Base-by-base conservation (phyloP, 2,797 vertebrate genomes). In the Tapirus indicus region DNA sequence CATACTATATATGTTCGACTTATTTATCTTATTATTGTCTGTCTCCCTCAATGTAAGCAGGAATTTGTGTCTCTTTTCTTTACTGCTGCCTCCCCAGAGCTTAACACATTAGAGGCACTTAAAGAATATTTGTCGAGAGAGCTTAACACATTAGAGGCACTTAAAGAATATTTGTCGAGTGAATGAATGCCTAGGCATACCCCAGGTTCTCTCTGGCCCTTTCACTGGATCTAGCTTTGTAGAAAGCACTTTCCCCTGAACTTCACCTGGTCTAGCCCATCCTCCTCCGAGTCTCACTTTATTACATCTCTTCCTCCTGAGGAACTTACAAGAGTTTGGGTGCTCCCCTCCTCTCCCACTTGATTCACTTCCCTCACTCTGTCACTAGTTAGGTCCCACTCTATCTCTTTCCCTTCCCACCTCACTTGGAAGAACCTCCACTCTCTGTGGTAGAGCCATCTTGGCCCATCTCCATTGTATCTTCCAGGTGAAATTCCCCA, bases 301-400 rank as follows among this genome's bases (percentile, higher is more conserved):
- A 17, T 49, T 1, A 35, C 17, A 12, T 44, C 44, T 47, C 38
- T 60, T 75, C 71, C 66, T 44, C 54, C 32, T 38, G 54, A 44
- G 84, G 77, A 17, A 8, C 14, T 32, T 27, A 12, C 49, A 56
- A 23, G 56, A 49, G 7, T 32, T 38, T 9, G 4, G 41, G 23
- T 0, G 0, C 29, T 47, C 25, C 25, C 18, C 74, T 47, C 47
- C 3, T 41, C 69, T 32, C 52, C 41, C 71, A n/a, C 0, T 0
- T 23, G 12, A 35, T 10, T 72, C 78, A 71, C 79, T 54, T 66
- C 6, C 0, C 35, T 49, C 25, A 9, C 58, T 78, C 21, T 29
- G 16, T 87, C 23, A 58, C 69, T 47, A 10, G 41, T 56, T 38
- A 94, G 80, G 29, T 10, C 44, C 35, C 32, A n/a, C 2, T 29